Conservation (phyloP, 1,140 invertebrate species). For the Pomacea maculata region DNA sequence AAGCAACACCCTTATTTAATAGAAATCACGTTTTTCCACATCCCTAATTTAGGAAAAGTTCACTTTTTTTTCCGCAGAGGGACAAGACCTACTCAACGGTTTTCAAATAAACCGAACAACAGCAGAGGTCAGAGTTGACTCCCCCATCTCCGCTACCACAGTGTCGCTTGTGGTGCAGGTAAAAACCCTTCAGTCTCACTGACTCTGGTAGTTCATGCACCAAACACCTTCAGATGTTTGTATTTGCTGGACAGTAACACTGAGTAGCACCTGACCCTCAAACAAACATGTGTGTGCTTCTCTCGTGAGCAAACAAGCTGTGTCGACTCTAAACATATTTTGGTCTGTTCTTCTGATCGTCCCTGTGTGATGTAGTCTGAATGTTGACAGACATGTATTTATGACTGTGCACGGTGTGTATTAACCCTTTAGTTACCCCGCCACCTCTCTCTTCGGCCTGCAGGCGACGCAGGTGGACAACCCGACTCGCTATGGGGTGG, state of each 20-base stretch:
- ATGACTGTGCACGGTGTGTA: background rate
- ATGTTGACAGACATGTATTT: background rate
- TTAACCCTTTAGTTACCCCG: too few relatives aligned
- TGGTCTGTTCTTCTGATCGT: slow-evolving; percentile 4
- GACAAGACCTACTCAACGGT: slow-evolving; percentile 8
- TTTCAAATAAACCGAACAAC: slow-evolving; percentile 27
- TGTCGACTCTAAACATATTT: background rate
- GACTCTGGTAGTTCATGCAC: too few relatives aligned
- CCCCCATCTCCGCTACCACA: slow-evolving; percentile 1
- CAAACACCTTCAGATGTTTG: too few relatives aligned
- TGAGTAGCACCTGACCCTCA: too few relatives aligned
- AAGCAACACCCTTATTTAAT: too few relatives aligned
- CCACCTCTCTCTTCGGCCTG: background rate
- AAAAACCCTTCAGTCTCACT: too few relatives aligned
- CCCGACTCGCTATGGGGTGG: slow-evolving; percentile 34
- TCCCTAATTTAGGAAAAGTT: too few relatives aligned
- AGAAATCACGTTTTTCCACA: too few relatives aligned
- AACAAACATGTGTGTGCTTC: too few relatives aligned
- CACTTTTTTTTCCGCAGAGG: background rate
- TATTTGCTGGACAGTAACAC: too few relatives aligned
- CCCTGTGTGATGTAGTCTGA: background rate
- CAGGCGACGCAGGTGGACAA: slow-evolving; percentile 41
- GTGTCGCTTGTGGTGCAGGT: slow-evolving; percentile 30
- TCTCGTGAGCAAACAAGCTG: too few relatives aligned
- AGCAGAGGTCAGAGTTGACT: slow-evolving; percentile 20